Base-by-base conservation (phyloP, 37 sponge, comb jelly and placozoan genomes). In the Amphimedon queenslandica region DNA sequence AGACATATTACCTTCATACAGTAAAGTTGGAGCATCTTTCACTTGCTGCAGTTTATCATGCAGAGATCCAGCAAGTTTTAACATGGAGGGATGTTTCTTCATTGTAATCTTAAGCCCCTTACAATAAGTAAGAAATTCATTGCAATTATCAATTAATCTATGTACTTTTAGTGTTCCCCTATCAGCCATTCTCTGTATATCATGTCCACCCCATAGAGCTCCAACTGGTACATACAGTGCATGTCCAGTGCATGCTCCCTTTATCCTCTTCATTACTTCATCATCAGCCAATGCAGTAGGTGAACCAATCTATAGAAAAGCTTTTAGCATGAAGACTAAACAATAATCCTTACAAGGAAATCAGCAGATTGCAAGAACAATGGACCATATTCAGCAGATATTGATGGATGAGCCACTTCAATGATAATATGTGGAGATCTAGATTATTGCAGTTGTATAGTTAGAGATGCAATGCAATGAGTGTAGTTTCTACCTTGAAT, bases 171-270 rank as follows among this genome's bases (percentile, higher is more conserved):
- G 73, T 27, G 82, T 88, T 70, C 92, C 96, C 65, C 86, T 81
- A 70, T 91, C 83, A 28, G 96, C 96, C 96, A 95, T 91, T 40
- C 90, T 95, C 72, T 78, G 74, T 6, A 95, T 85, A 68, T 95
- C 96, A 6, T 87, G 80, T 35, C 79, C 92, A 37, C 96, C 96
- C 96, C 96, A 95, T 37, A 95, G 63, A 21, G 96, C 96, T 23
- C 96, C 96, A 4, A 71, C 73, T 16, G 96, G 87, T 1, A 95
- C 69, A 69, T 95, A 95, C 69, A 95, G 73, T n/a, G 86, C 93
- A 65, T 91, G 80, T 1, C 69, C 16, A 2, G 58, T 37, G 23
- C 20, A 18, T 27, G 60, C 4, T 43, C 74, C 74, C 37, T 25
- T 30, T 40, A 95, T 58, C 1, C 58, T 43, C 5, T 82, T 37